phyloP scores from a whole-genome alignment of 2,113 vertebrate genomes.

The Erpornis zantholeuca region DNA sequence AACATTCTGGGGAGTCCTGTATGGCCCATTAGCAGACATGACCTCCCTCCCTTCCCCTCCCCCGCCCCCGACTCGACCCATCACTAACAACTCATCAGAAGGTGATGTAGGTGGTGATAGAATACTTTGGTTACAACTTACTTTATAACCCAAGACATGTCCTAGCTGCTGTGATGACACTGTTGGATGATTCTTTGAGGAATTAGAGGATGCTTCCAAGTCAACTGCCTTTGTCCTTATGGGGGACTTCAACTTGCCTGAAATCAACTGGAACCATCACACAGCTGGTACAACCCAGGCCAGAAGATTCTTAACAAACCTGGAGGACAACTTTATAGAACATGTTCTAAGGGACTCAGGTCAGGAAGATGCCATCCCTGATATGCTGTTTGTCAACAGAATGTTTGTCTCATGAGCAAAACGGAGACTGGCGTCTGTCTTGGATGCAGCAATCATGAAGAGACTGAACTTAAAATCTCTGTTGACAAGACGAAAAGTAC shows the following conservation, averaged over 20 bases:
- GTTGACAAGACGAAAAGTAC: neutral
- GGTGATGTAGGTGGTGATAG: too few species aligned
- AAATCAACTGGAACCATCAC: neutral
- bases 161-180: neutral
- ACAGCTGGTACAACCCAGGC: too few species aligned
- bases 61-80: too few species aligned
- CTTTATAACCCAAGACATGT: neutral
- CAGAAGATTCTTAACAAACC: neutral
- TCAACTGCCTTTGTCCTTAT: neutral
- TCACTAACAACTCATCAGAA: neutral
- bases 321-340: neutral
- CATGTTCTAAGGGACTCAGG: too few species aligned
- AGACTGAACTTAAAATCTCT: neutral
- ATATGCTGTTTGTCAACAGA: neutral
- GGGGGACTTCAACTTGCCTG: neutral
- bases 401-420: neutral
- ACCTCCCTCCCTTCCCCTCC: too few species aligned
- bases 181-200: neutral
- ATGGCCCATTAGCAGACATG: neutral
- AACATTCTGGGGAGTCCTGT: neutral
- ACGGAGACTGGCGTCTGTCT: accelerated
- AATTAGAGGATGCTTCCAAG: neutral
- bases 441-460: neutral
- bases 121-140: neutral
- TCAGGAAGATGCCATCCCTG: neutral